These are phyloP conservation scores for Oceanodroma leucorhoa DNA, from an alignment of 2,797 vertebrate species.

Conservation along the genomic window DNA sequence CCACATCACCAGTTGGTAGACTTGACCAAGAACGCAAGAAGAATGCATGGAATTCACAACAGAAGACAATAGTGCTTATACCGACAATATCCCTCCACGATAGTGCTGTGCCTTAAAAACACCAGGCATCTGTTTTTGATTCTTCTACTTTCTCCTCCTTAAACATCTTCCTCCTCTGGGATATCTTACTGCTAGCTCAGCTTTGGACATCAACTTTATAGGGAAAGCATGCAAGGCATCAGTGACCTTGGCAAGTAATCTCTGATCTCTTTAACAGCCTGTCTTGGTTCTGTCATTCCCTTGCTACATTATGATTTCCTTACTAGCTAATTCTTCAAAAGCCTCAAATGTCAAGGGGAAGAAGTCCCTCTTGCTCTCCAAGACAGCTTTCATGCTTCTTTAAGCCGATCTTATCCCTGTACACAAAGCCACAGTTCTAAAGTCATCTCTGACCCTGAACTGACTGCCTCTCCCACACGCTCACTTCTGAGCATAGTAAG, in stretches of 20 bases:
- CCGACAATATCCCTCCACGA: background rate
- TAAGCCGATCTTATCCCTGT: background rate
- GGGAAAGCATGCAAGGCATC: background rate
- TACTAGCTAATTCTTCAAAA: slow-evolving; percentile 14
- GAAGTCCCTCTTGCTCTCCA: background rate
- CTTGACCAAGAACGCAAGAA: background rate
- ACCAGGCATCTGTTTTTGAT: background rate
- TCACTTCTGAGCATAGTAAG: background rate
- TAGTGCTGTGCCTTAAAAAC: background rate
- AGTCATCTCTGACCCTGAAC: background rate
- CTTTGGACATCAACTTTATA: background rate
- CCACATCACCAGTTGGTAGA: background rate
- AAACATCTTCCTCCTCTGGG: background rate
- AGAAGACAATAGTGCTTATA: background rate
- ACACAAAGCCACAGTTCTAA: background rate
- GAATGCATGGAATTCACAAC: background rate
- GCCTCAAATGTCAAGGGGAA: background rate
- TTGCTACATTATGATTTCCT: background rate
- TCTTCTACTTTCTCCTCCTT: background rate
- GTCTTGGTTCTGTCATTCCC: background rate
- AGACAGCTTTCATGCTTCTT: background rate
- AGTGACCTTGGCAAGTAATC: background rate
- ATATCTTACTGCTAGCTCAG: background rate
- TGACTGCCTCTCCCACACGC: background rate
- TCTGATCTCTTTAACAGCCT: background rate